Base-by-base conservation (phyloP, 1,140 invertebrate genomes). In the Hetaerina americana region DNA sequence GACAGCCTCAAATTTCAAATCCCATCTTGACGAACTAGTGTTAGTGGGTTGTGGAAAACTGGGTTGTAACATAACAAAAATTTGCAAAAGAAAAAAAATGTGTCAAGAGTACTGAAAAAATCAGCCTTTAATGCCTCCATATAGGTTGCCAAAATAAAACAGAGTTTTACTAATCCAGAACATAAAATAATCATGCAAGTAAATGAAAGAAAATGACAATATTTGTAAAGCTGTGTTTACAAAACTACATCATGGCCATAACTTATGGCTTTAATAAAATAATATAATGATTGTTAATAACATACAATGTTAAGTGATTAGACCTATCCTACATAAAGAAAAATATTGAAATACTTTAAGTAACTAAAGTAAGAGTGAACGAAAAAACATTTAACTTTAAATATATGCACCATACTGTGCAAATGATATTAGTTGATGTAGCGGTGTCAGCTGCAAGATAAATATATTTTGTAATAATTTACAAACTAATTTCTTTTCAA, bases 271-370 rank as follows among this genome's bases (percentile, higher is more conserved):
- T 27, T 69, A 66, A 66, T 24, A 69, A 69, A 27, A 26, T 26
- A 28, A 27, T 69, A 69, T 69, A 25, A 68, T 57, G 2, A 2
- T 57, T 57, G 40, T 57, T 57, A 57, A 57, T 57, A 12, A 57
- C 40, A 57, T 69, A 69, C 26, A 27, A 27, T 69, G 68, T 69
- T 69, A 69, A 27, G 28, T 27, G 68, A 69, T 28, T 69, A 69
- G 28, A 69, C 68, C 26, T 27, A 27, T 25, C 26, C 28, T 69
- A 69, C 68, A 69, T 12, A 69, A 69, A 26, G 22, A 25, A 68
- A 68, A 27, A 69, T 27, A 69, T 26, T 5, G 26, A 69, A 8
- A 69, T 69, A 69, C 68, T 69, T 27, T 69, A 27, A 69, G 28
- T 27, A 27, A 27, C 26, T 27, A 68, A 69, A 69, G 28, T 69